Conservation (phyloP, 2,797 vertebrate genomes). For the Mus spretus region DNA sequence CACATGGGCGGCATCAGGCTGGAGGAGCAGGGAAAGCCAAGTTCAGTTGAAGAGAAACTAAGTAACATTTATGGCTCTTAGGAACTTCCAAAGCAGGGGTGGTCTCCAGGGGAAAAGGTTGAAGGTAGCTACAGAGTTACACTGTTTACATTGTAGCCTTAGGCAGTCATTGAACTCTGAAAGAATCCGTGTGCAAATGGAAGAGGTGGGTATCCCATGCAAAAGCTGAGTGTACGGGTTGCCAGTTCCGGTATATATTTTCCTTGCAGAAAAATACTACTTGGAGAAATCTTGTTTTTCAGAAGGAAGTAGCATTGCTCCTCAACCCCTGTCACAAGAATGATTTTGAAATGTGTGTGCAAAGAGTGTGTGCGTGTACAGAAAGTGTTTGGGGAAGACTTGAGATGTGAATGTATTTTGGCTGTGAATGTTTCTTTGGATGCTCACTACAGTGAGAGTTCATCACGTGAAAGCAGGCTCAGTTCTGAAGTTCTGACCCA, state of each 20-base stretch:
- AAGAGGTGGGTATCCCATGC: not conserved
- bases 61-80: not conserved
- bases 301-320: conserved; percentile 64
- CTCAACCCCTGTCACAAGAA: conserved; percentile 54
- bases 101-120: not conserved
- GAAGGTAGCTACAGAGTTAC: not conserved
- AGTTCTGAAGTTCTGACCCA: not conserved
- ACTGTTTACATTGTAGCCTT: conserved; percentile 59
- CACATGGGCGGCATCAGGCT: not conserved
- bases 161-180: not conserved
- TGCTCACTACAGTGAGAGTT: not conserved
- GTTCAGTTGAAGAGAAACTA: conserved; percentile 14
- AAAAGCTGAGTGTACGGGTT: not conserved
- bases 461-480: not conserved
- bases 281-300: conserved; percentile 28
- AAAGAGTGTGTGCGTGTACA: not conserved
- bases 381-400: not conserved
- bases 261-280: conserved; percentile 3
- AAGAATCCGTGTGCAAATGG: not conserved
- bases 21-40: not conserved
- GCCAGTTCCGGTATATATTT: not conserved
- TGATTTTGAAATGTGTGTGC: conserved; percentile 66
- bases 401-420: not conserved
- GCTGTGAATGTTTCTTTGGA: not conserved
- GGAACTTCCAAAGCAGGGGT: not conserved